Percentiles rank a stretch among this genome's conserved stretches.
Evolutionary conservation across 2,113 vertebrate genomes (phyloP).

Genomic region (Phylloscopus trochiloides): DNA sequence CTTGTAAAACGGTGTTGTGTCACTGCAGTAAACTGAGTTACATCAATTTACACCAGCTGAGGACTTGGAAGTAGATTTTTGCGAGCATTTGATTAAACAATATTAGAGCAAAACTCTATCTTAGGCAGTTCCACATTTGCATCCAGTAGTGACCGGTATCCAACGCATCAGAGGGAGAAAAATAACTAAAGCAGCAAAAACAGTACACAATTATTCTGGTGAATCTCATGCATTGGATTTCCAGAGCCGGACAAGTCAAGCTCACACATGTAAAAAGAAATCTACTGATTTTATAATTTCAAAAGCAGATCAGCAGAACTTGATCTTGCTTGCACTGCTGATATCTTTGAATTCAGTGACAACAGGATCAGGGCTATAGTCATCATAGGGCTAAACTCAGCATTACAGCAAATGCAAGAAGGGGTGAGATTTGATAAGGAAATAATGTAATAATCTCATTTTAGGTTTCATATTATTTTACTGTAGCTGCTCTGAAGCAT

Average conservation of each 20-base stretch:
- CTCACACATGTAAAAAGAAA: background rate
- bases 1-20: background rate
- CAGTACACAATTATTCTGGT: background rate
- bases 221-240: background rate
- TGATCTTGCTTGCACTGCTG: background rate
- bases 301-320: background rate
- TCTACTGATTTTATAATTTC: background rate
- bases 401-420: background rate
- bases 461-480: background rate
- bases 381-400: background rate
- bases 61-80: slow-evolving; percentile 12
- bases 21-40: background rate
- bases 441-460: background rate
- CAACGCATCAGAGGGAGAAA: background rate
- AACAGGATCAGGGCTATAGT: background rate
- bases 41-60: slow-evolving; percentile 8
- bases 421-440: background rate
- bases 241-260: background rate
- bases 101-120: background rate
- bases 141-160: background rate
- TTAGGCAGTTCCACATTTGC: background rate
- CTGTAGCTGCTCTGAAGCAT: background rate
- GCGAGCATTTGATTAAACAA: background rate
- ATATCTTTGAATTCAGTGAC: background rate
- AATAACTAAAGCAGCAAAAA: background rate